A percentile compares a stretch with the other conserved stretches of the same genome.
Conservation (phyloP, 2,797 vertebrate species). For the Pseudopleuronectes americanus region DNA sequence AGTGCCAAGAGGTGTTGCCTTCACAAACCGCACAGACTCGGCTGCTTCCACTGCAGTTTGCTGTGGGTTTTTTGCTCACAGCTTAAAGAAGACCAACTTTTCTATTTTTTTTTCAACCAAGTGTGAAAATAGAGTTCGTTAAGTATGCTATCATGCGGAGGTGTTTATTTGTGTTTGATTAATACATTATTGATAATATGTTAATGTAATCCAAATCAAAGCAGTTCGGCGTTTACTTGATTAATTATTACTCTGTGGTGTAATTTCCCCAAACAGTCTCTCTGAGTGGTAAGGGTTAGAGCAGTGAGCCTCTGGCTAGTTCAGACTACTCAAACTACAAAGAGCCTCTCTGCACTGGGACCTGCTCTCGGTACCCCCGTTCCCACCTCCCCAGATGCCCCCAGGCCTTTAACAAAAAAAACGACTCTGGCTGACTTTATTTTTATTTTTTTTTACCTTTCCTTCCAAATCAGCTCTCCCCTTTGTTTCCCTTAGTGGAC, state of each 20-base stretch:
- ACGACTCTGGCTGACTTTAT: conserved; percentile 65
- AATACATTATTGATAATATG: conserved; percentile 83
- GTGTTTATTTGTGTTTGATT: conserved; percentile 83
- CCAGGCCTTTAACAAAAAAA: conserved; percentile 70
- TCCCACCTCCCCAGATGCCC: conserved; percentile 67
- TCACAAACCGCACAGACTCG: conserved; percentile 51
- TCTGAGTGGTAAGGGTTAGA: conserved; percentile 77
- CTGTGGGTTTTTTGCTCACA: conserved; percentile 21
- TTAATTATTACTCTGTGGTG: conserved; percentile 79
- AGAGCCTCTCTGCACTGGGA: conserved; percentile 79
- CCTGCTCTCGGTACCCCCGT: conserved; percentile 74
- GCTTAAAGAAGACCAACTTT: conserved; percentile 59
- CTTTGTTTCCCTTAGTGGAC: conserved; percentile 73
- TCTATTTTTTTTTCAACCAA: conserved; percentile 9
- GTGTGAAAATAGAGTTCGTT: conserved; percentile 66
- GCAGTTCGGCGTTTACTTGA: conserved; percentile 77
- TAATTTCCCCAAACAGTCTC: conserved; percentile 79
- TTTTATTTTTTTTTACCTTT: conserved; percentile 74
- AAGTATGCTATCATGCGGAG: conserved; percentile 73
- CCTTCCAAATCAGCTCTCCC: conserved; percentile 63
- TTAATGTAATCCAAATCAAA: conserved; percentile 82
- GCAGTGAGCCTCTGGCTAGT: conserved; percentile 80
- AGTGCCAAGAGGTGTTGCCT: conserved; percentile 60
- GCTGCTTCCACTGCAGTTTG: conserved; percentile 51
- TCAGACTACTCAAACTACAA: conserved; percentile 80